phyloP scores from a whole-genome alignment of 2,797 vertebrate species.

The Holocentrus rufus region DNA sequence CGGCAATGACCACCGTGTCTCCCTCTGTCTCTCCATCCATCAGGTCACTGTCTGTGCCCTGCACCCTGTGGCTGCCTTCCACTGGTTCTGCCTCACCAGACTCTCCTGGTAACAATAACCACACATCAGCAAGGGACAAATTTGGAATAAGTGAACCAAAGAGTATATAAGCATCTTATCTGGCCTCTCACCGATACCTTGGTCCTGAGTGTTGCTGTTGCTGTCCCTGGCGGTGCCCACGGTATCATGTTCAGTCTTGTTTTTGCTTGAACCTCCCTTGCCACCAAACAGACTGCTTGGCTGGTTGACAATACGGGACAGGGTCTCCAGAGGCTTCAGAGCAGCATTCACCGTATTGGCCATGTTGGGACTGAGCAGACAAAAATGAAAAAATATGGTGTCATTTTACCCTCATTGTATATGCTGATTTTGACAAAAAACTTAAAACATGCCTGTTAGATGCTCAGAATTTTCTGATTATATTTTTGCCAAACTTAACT shows the following conservation, averaged over 20 bases:
- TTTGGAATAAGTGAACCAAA: neutral
- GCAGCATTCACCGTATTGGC: slow-evolving; percentile 97
- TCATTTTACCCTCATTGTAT: neutral
- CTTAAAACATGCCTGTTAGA: no score
- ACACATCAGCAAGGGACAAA: slow-evolving; percentile 28
- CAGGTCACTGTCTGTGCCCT: slow-evolving; percentile 89
- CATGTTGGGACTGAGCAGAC: slow-evolving; percentile 90
- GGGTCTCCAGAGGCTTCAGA: slow-evolving; percentile 93
- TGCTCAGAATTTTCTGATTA: no score
- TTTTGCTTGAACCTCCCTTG: slow-evolving; percentile 93
- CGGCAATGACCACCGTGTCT: slow-evolving; percentile 92
- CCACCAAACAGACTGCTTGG: slow-evolving; percentile 94
- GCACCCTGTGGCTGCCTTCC: slow-evolving; percentile 88
- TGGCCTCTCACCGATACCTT: slow-evolving; percentile 78
- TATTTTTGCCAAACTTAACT: no score
- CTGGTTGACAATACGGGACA: slow-evolving; percentile 96
- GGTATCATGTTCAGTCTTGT: slow-evolving; percentile 90
- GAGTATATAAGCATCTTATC: neutral
- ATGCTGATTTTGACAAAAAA: no score
- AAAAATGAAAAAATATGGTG: neutral
- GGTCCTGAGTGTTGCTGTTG: slow-evolving; percentile 90
- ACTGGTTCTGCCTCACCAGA: slow-evolving; percentile 90
- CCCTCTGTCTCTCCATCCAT: slow-evolving; percentile 95
- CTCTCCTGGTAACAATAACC: slow-evolving; percentile 82
- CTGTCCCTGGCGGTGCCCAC: slow-evolving; percentile 87